These are phyloP conservation scores for Fistularia commersonii DNA, from an alignment of 2,797 vertebrate genomes.

Conservation along the genomic window DNA sequence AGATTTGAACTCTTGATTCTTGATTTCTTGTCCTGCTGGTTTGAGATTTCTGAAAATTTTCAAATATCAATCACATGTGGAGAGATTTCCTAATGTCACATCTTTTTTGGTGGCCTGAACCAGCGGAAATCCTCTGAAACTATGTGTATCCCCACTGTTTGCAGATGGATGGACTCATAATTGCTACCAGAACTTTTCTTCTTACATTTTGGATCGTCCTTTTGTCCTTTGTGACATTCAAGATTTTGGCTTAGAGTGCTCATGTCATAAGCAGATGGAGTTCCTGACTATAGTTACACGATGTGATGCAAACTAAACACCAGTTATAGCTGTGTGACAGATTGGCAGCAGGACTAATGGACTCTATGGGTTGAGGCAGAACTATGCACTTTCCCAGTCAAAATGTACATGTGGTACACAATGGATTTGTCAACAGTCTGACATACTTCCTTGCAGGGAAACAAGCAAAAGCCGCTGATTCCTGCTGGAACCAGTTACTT, in stretches of 20 bases:
- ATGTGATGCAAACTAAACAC: slow-evolving; percentile 21
- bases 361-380: too few species aligned
- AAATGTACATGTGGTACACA: background rate
- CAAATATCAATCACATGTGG: slow-evolving; percentile 14
- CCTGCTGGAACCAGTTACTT: slow-evolving; percentile 41
- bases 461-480: slow-evolving; percentile 14
- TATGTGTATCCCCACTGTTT: background rate
- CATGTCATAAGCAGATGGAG: background rate
- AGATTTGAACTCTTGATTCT: slow-evolving; percentile 27
- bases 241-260: background rate
- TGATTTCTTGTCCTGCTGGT: slow-evolving; percentile 13
- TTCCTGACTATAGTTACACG: background rate
- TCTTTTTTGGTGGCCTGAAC: slow-evolving; percentile 3
- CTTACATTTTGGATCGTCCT: background rate
- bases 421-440: background rate
- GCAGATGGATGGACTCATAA: background rate
- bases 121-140: slow-evolving; percentile 5
- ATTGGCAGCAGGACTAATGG: background rate
- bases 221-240: background rate
- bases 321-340: slow-evolving; percentile 21
- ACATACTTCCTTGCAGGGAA: background rate
- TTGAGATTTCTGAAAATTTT: slow-evolving; percentile 1
- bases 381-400: slow-evolving; percentile 1
- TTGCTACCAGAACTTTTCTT: slow-evolving; percentile 12
- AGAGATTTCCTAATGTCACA: slow-evolving; percentile 20